phyloP scores from a whole-genome alignment of 37 sponge, comb jelly and placozoan genomes.

The Bolinopsis microptera region DNA sequence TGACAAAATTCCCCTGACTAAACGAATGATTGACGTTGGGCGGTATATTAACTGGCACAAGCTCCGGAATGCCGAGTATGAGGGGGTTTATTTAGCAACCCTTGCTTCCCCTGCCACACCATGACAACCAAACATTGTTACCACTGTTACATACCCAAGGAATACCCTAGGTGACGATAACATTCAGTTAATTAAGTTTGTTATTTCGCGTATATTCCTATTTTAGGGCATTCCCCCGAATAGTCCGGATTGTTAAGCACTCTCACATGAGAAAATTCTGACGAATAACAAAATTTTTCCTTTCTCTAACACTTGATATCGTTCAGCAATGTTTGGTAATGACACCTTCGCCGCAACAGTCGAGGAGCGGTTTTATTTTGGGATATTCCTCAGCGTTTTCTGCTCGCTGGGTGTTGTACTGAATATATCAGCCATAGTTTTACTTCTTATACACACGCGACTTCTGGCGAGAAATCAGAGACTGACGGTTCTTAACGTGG shows the following conservation, averaged over 20 bases:
- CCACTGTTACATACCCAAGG: too few relatives aligned
- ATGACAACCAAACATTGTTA: background rate
- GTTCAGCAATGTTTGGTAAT: background rate
- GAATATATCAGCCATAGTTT: background rate
- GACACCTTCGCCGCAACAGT: background rate
- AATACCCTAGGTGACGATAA: too few relatives aligned
- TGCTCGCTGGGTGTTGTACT: conserved; percentile 41
- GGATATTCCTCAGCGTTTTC: conserved; percentile 10
- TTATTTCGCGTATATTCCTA: too few relatives aligned
- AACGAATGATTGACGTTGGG: background rate
- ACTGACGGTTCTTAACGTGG: conserved; percentile 2
- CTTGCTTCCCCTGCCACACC: background rate
- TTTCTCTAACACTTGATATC: background rate
- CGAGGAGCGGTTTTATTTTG: background rate
- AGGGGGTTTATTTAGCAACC: background rate
- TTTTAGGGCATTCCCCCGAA: too few relatives aligned
- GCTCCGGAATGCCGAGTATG: background rate
- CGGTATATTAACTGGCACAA: background rate
- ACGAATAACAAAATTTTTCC: background rate
- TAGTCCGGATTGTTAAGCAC: too few relatives aligned
- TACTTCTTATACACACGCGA: background rate
- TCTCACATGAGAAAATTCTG: too few relatives aligned
- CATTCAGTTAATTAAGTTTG: too few relatives aligned
- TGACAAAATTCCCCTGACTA: background rate
- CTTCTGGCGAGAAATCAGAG: conserved; percentile 5